Evolutionary conservation across 1,140 invertebrate species (phyloP).

Genomic region (Melitaea cinxia): DNA sequence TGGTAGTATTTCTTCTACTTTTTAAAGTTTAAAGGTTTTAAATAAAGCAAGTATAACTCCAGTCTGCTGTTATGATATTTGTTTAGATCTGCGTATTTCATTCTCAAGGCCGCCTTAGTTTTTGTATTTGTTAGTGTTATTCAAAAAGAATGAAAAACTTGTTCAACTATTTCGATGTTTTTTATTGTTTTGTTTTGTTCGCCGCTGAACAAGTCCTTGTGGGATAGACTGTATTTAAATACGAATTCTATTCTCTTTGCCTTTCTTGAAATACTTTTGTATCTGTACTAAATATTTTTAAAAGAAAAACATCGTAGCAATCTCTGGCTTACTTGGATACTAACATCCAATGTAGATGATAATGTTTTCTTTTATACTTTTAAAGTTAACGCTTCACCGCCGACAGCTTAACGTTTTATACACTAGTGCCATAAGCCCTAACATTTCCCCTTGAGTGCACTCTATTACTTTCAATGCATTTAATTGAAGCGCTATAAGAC

Average conservation of each 20-base stretch:
- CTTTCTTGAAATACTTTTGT: neutral
- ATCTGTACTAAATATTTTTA: neutral
- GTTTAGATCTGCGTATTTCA: too few species aligned
- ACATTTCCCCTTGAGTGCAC: slow-evolving; percentile 31
- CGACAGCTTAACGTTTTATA: slow-evolving; percentile 8
- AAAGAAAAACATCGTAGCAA: neutral
- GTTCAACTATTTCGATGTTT: too few species aligned
- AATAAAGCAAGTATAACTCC: too few species aligned
- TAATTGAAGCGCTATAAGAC: slow-evolving; percentile 33
- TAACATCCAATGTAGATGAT: slow-evolving; percentile 4
- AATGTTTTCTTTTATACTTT: slow-evolving; percentile 4
- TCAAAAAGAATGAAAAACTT: too few species aligned
- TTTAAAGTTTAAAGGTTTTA: too few species aligned
- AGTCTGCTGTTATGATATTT: too few species aligned
- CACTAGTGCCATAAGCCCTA: slow-evolving; percentile 29
- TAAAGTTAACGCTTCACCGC: slow-evolving; percentile 5
- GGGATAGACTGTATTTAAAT: slow-evolving; percentile 1
- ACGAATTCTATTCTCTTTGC: neutral
- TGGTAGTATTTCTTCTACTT: too few species aligned
- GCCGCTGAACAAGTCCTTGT: too few species aligned
- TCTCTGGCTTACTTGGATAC: neutral
- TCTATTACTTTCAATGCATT: slow-evolving; percentile 34
- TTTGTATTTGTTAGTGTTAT: too few species aligned
- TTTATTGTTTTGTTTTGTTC: too few species aligned
- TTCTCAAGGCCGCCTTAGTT: too few species aligned